Base-by-base conservation (phyloP, 2,797 vertebrate genomes). In the Thamnophis elegans region DNA sequence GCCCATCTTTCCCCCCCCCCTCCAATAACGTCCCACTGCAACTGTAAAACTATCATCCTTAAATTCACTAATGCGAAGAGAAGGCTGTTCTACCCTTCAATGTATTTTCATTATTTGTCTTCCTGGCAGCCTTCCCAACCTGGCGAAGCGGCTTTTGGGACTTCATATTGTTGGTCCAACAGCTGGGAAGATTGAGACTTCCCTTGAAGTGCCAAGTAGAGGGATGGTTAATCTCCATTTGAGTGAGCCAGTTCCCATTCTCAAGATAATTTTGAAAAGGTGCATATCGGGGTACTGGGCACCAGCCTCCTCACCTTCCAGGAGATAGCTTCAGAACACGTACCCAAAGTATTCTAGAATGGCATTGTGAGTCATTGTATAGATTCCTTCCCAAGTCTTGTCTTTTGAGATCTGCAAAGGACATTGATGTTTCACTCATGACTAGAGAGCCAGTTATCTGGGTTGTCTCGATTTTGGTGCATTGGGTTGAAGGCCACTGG, bases 331-430 rank as follows among this genome's bases (percentile, higher is more conserved):
- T 92, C 56, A 85, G 86, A 92, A 60, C 13, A 60, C 13, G 36
- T 25, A 22, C 11, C 28, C 3, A 26, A 90, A 14, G 62, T 51
- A 56, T 92, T 93, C 93, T 93, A 92, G 93, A 93, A 92, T 1
- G 4, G 36, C 53, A 92, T 92, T 92, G 13, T 65, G 89, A 88
- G 91, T 51, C 51, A 65, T 28, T 22, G 25, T 12, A 14, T 73
- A 25, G 7, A 10, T 87, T n/a, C 22, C 47, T 86, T 91, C 78
- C 42, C 60, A 73, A 32, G 85, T 2, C 42, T 28, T 32, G 89
- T 26, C 5, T 14, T 53, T 28, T 73, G 14, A 82, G 56, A 0
- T n/a, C 26, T 28, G 47, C 8, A 85, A n/a, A 54, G 36, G 36
- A 56, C 0, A 25, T 20, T 26, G 26, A 16, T 18, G 58, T 58